A percentile compares a stretch with the other conserved stretches of the same genome.
phyloP scores from a whole-genome alignment of 35 echinoderm and acorn worm genomes.

The Chiridota heheva region DNA sequence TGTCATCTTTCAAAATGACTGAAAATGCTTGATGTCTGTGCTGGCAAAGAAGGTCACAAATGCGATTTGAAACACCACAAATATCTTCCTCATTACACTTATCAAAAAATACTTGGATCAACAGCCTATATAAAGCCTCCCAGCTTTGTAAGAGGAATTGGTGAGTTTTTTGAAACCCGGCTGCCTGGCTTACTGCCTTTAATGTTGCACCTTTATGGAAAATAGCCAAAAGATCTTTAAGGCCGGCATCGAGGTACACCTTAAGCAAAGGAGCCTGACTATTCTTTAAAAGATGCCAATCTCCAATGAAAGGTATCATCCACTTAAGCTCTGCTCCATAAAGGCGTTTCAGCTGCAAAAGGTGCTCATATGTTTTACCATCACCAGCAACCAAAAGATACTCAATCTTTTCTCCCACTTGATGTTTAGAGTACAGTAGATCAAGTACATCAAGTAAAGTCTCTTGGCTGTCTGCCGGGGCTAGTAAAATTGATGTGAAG shows the following conservation, averaged over 20 bases:
- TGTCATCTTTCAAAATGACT: no score
- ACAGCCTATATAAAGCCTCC: conserved; percentile 39
- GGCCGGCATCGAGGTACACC: conserved; percentile 47
- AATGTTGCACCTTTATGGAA: conserved; percentile 51
- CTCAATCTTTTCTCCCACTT: conserved; percentile 4
- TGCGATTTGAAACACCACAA: no score
- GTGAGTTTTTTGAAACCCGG: conserved; percentile 38
- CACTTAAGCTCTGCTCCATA: conserved; percentile 48
- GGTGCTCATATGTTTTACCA: conserved; percentile 48
- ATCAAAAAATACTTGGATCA: no score
- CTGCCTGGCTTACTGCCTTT: conserved; percentile 16
- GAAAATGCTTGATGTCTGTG: no score
- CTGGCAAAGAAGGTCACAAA: no score
- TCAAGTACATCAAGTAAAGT: conserved; percentile 43
- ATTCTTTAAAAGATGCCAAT: conserved; percentile 69
- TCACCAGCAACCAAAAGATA: conserved; percentile 63
- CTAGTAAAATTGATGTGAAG: conserved; percentile 25
- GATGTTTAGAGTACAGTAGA: conserved; percentile 22
- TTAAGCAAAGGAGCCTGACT: conserved; percentile 43
- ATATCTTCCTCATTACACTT: no score
- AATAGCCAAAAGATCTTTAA: conserved; percentile 4
- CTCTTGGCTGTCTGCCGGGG: conserved; percentile 52
- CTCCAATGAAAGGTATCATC: conserved; percentile 60
- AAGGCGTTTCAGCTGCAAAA: conserved; percentile 12
- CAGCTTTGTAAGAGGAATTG: conserved; percentile 50